Evolutionary conservation across 2,888 invertebrate species (phyloP), one percentile per base, ranked within the genome.

Genomic region (Epistrophe eligans): DNA sequence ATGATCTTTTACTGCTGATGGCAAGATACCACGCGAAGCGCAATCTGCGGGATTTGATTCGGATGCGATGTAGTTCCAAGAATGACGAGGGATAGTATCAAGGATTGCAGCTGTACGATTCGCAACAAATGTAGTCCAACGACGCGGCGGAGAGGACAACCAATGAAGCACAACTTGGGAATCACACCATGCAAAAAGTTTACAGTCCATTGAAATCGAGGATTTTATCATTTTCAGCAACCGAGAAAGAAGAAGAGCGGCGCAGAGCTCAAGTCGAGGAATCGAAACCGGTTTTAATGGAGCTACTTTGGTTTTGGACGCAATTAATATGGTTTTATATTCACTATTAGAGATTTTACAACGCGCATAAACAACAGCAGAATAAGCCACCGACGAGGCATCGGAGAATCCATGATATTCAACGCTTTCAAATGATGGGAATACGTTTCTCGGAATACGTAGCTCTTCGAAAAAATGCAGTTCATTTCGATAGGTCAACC

Each of bases 101-200:
- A 88, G 76, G 13, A 87, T 52, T 88, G 77, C 52, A 0, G 50
- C 19, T 24, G 50, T 52, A 13, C 50, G 50, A 52, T 52, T 52
- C n/a, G n/a, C n/a, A n/a, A n/a, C n/a, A n/a, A n/a, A n/a, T n/a
- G n/a, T n/a, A n/a, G n/a, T n/a, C n/a, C n/a, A n/a, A n/a, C n/a
- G n/a, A n/a, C n/a, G n/a, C n/a, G n/a, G n/a, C n/a, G n/a, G n/a
- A n/a, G n/a, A 64, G 7, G 84, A 80, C 2, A 91, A 57, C 91
- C 91, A 91, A 43, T 84, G 77, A 2, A 91, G 71, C 2, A 90
- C 89, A n/a, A 91, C 89, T 13, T 89, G 89, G 0, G 90, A 91
- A 76, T 92, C 91, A 0, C 89, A 88, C 82, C 84, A 89, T 17
- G 84, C 87, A 40, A 52, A 64, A 52, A 55, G 6, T 17, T 71